These are phyloP conservation scores for Lordiphosa fenestrarum DNA, from an alignment of 2,888 invertebrate species.

Conservation along the genomic window DNA sequence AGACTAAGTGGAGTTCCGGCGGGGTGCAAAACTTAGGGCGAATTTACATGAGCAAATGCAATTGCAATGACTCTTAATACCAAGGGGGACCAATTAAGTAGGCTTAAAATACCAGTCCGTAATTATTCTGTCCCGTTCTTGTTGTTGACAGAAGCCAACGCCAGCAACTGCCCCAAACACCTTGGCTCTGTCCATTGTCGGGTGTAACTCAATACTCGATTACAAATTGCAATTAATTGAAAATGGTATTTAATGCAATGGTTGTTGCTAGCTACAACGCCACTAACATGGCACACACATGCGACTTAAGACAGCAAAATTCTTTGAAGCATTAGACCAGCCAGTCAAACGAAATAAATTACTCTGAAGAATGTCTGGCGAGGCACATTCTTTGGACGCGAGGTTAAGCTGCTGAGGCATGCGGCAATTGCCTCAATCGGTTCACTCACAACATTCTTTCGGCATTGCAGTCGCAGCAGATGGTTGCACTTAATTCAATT, in stretches of 20 bases:
- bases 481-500: background rate
- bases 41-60: slow-evolving; percentile 79
- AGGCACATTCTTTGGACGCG: slow-evolving; percentile 46
- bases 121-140: background rate
- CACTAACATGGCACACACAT: slow-evolving; percentile 1
- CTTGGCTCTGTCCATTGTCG: slow-evolving; percentile 6
- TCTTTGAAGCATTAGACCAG: slow-evolving; percentile 57
- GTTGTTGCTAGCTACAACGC: slow-evolving; percentile 21
- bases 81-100: slow-evolving; percentile 74
- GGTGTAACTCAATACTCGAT: slow-evolving; percentile 71
- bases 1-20: background rate
- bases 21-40: slow-evolving; percentile 72
- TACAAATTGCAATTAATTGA: slow-evolving; percentile 78
- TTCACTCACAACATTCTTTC: slow-evolving; percentile 1
- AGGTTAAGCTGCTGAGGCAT: slow-evolving; percentile 17
- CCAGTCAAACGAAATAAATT: slow-evolving; percentile 21
- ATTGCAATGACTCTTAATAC: slow-evolving; percentile 77
- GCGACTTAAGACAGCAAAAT: slow-evolving; percentile 36
- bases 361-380: slow-evolving; percentile 49
- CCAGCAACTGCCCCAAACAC: slow-evolving; percentile 13
- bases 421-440: slow-evolving; percentile 2
- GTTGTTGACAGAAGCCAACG: background rate
- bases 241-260: slow-evolving; percentile 65
- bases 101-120: slow-evolving; percentile 54
- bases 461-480: background rate